Percentiles rank a stretch among this genome's conserved stretches.
These are phyloP conservation scores for cat (Felis catus) DNA, from an alignment of 2,113 vertebrate genomes.

Conservation along the genomic window DNA sequence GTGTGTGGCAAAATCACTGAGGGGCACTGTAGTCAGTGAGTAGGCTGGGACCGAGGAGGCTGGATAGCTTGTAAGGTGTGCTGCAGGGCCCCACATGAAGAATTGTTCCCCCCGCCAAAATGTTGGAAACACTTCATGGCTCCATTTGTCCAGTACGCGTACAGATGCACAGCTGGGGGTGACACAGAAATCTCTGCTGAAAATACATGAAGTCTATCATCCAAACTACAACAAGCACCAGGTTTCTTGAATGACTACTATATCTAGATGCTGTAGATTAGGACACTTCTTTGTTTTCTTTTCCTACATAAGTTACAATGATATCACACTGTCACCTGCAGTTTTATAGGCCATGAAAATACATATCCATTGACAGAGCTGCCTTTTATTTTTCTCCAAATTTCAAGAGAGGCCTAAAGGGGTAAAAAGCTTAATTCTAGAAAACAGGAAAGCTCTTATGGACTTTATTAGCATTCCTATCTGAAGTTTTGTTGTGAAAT, in stretches of 20 bases:
- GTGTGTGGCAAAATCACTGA: neutral
- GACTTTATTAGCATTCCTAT: neutral
- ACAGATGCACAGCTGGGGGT: neutral
- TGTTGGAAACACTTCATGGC: neutral
- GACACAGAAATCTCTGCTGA: neutral
- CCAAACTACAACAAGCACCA: neutral
- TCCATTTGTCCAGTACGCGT: neutral
- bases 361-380: neutral
- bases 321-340: neutral
- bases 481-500: neutral
- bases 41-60: neutral
- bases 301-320: neutral
- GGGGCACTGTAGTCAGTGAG: neutral
- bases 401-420: neutral
- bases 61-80: neutral
- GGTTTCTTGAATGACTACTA: neutral
- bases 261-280: neutral
- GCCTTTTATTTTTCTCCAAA: slow-evolving; percentile 5
- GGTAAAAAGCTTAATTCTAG: neutral
- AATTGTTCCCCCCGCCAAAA: neutral
- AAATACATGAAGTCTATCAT: neutral
- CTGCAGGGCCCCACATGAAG: neutral
- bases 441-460: neutral
- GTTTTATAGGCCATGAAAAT: neutral
- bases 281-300: neutral